A percentile compares a stretch with the other conserved stretches of the same genome.
Evolutionary conservation across 2,113 vertebrate genomes (phyloP).

Genomic region (Etheostoma spectabile): DNA sequence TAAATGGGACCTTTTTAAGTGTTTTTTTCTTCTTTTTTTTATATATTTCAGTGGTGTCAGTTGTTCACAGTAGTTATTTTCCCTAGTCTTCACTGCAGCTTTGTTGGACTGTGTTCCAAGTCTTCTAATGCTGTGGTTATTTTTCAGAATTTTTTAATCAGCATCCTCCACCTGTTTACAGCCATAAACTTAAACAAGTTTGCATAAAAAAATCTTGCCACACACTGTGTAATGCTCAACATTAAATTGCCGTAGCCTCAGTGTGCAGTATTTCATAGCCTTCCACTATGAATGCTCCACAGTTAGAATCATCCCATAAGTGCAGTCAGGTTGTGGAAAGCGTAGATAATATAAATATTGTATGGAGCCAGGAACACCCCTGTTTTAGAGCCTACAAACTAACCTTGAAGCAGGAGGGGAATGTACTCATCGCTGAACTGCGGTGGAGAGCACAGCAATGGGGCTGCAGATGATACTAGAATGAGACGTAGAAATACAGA

Average conservation of each 20-base stretch:
- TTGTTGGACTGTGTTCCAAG: background rate
- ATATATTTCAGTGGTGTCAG: background rate
- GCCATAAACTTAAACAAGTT: slow-evolving; percentile 14
- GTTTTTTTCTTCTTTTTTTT: background rate
- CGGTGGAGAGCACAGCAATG: slow-evolving; percentile 26
- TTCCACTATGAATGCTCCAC: slow-evolving; percentile 31
- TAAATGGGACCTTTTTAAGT: too few relatives aligned
- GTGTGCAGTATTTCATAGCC: slow-evolving; percentile 46
- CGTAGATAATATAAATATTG: slow-evolving; percentile 59
- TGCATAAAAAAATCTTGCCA: slow-evolving; percentile 18
- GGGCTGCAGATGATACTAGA: slow-evolving; percentile 9
- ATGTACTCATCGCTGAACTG: slow-evolving; percentile 45
- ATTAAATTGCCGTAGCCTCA: slow-evolving; percentile 28
- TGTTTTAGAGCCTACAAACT: slow-evolving; percentile 53
- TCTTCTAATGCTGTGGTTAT: background rate
- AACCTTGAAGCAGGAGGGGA: slow-evolving; percentile 56
- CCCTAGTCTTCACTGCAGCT: background rate
- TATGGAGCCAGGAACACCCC: slow-evolving; percentile 43
- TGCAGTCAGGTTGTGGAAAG: slow-evolving; percentile 26
- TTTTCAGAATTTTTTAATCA: slow-evolving; percentile 19
- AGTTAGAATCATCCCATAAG: slow-evolving; percentile 41
- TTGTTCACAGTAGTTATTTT: background rate
- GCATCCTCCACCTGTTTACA: slow-evolving; percentile 13
- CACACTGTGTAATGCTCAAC: slow-evolving; percentile 16
- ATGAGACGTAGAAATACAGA: slow-evolving; percentile 17